phyloP scores from a whole-genome alignment of 2,113 vertebrate genomes.

The Austrofundulus limnaeus region DNA sequence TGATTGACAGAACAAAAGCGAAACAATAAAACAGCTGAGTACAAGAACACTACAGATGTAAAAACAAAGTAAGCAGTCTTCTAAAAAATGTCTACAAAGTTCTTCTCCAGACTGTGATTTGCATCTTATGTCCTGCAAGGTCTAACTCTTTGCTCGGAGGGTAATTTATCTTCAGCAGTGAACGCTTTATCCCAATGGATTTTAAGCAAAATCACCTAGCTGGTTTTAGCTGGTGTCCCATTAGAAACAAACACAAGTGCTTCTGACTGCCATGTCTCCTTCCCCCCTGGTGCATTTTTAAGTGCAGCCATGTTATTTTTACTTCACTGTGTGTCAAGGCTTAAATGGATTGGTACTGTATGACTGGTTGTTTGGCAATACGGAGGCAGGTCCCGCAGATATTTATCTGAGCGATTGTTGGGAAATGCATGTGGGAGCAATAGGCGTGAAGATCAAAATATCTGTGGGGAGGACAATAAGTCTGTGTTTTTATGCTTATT shows the following conservation, averaged over 20 bases:
- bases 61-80: neutral
- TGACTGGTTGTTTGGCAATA: conserved; percentile 50
- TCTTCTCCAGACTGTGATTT: conserved; percentile 1
- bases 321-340: conserved; percentile 58
- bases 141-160: conserved; percentile 14
- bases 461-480: neutral
- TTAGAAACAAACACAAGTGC: conserved; percentile 66
- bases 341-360: conserved; percentile 54
- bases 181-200: conserved; percentile 47
- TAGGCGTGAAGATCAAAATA: conserved; percentile 31
- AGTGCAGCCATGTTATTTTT: conserved; percentile 70
- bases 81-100: neutral
- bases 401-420: conserved; percentile 54
- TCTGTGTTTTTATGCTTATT: conserved; percentile 4
- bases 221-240: conserved; percentile 54
- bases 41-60: neutral
- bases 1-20: neutral
- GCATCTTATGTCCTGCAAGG: conserved; percentile 4
- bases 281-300: conserved; percentile 60
- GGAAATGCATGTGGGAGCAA: conserved; percentile 16
- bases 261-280: conserved; percentile 59
- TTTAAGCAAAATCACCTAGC: conserved; percentile 47
- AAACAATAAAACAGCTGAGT: conserved; percentile 17
- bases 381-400: conserved; percentile 53
- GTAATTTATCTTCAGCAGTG: conserved; percentile 18